phyloP scores from a whole-genome alignment of 2,888 invertebrate genomes.

The Drosophila eohydei region DNA sequence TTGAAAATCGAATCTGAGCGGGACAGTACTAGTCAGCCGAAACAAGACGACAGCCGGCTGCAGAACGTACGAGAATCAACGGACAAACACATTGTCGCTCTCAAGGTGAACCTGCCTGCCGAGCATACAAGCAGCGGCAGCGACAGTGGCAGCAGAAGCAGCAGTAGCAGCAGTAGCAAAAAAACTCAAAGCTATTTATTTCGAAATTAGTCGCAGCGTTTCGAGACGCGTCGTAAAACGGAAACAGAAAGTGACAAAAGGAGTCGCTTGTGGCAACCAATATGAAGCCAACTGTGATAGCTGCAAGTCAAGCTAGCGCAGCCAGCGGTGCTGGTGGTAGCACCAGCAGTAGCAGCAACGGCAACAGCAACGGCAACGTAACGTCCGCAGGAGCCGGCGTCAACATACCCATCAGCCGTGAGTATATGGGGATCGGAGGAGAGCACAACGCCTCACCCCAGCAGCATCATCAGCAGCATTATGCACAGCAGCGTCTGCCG shows the following conservation, averaged over 20 bases:
- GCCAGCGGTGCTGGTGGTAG: constrained; percentile 43
- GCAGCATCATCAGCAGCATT: constrained; percentile 58
- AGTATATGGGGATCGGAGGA: constrained; percentile 55
- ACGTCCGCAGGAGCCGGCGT: constrained; percentile 59
- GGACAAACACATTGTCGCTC: constrained; percentile 30
- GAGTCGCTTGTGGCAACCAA: constrained; percentile 36
- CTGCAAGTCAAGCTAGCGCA: constrained; percentile 64
- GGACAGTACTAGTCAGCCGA: background rate
- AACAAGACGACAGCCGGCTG: constrained; percentile 28
- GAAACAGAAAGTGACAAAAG: constrained; percentile 40
- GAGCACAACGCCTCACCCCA: constrained; percentile 53
- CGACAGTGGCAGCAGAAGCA: constrained; percentile 9
- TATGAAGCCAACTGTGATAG: constrained; percentile 84
- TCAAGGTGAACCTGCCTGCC: constrained; percentile 71
- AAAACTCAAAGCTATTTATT: constrained; percentile 47
- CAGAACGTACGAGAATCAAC: constrained; percentile 65
- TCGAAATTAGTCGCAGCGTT: constrained; percentile 50
- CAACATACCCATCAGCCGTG: constrained; percentile 79
- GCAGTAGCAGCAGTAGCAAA: constrained; percentile 37
- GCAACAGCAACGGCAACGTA: constrained; percentile 23
- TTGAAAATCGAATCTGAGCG: constrained; percentile 29
- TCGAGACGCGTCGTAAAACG: constrained; percentile 40
- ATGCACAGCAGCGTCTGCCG: constrained; percentile 46
- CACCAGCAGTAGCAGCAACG: constrained; percentile 30
- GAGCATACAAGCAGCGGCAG: constrained; percentile 21